These are phyloP conservation scores for Neomorphus geoffroyi DNA, from an alignment of 2,797 vertebrate genomes.

Conservation along the genomic window DNA sequence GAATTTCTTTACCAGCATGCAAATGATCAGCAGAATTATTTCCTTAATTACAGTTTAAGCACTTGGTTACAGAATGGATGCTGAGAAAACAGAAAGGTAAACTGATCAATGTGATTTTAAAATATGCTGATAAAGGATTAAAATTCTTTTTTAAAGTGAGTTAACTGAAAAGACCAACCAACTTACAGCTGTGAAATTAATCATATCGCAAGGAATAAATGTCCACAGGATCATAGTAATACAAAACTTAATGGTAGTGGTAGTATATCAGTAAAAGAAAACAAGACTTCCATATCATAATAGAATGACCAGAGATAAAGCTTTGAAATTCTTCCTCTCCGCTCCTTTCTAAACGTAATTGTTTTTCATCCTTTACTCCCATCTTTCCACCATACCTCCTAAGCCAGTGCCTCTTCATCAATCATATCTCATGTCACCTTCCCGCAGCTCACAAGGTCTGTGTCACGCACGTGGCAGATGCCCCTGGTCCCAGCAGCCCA, in stretches of 20 bases:
- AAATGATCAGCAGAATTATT: not conserved
- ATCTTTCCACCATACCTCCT: not conserved
- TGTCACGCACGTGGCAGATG: rapidly evolving
- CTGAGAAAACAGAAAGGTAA: not conserved
- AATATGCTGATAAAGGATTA: not conserved
- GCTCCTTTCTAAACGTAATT: not conserved
- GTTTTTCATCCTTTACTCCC: not conserved
- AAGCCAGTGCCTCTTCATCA: not conserved
- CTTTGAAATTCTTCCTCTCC: not conserved
- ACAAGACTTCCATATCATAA: not conserved
- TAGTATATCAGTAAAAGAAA: not conserved
- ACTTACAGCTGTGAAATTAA: not conserved
- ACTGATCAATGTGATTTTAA: not conserved
- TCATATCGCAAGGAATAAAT: not conserved
- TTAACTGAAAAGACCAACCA: not conserved
- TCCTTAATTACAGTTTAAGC: not conserved
- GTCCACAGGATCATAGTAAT: not conserved
- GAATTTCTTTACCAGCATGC: not conserved
- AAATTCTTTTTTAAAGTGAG: not conserved
- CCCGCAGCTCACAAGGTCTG: not conserved
- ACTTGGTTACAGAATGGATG: not conserved
- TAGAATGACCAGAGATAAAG: not conserved
- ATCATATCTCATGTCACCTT: rapidly evolving
- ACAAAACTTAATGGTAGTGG: not conserved
- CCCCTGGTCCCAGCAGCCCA: not conserved